Base-by-base conservation (phyloP, 2,888 invertebrate species). In the Yponomeuta evonymella region DNA sequence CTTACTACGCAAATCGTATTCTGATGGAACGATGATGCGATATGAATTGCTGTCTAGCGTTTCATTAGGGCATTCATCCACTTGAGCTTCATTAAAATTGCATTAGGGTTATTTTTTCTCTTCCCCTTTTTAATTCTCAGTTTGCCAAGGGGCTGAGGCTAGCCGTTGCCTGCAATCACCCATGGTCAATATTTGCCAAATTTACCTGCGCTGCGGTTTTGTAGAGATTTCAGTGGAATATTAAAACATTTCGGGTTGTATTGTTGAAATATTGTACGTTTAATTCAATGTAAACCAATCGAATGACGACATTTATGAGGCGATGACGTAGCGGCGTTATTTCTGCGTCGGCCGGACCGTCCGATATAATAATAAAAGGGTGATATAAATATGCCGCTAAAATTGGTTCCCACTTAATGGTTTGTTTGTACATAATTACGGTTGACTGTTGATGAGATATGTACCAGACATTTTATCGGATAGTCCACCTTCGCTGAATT, bases 81-180 rank as follows among this genome's bases (percentile, higher is more conserved):
- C 89, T 90, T 88, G 83, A 84, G 86, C 87, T 91, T 92, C 91
- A 92, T 92, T 92, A 92, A 92, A 90, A 91, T 91, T 91, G 91
- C 88, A 91, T 92, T 92, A 91, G 91, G 92, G 91, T 92, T 92
- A 92, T 89, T 92, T 90, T 90, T 91, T 91, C 89, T 89, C 90
- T 87, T 90, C 88, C 90, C 88, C 82, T 83, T 89, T 91, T 91
- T 89, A 90, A 91, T 90, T 91, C 87, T 82, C 86, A 85, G 89
- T 88, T 88, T 86, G 87, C 88, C 82, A 82, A 88, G 89, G 90
- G 89, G 88, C 86, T 88, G 70, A 70, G 36, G 80, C 77, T 80
- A 83, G 82, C 81, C 85, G 88, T 84, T 88, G 84, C 79, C 81
- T 86, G 89, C 90, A 91, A 91, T 92, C 90, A 87, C 85, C 89